phyloP scores from a whole-genome alignment of 2,888 invertebrate species.

The Cataglyphis albicans region DNA sequence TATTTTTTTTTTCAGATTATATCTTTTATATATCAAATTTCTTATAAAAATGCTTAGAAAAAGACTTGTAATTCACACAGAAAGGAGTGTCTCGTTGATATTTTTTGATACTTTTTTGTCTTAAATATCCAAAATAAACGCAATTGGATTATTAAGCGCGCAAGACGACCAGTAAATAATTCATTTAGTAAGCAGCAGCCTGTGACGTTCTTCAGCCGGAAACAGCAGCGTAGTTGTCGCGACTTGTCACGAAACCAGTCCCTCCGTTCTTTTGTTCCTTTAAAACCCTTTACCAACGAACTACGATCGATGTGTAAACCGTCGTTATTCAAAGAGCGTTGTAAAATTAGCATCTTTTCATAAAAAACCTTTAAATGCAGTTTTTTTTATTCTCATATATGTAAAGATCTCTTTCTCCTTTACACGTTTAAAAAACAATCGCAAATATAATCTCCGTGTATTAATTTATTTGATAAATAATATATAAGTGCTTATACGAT shows the following conservation, averaged over 20 bases:
- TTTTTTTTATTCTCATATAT: neutral
- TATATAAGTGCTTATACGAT: neutral
- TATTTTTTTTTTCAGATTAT: neutral
- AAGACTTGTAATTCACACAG: neutral
- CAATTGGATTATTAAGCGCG: conserved; percentile 17
- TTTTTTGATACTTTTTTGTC: neutral
- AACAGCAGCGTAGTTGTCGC: conserved; percentile 61
- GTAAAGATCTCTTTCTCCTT: neutral
- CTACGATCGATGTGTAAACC: conserved; percentile 44
- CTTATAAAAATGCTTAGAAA: neutral
- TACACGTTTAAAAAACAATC: neutral
- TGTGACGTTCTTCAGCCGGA: conserved; percentile 57
- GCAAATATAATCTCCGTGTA: neutral
- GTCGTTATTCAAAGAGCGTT: neutral
- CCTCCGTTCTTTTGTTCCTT: conserved; percentile 63
- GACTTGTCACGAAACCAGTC: conserved; percentile 71
- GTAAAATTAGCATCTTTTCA: conserved; percentile 1
- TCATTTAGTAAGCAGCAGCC: conserved; percentile 27
- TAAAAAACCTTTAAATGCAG: neutral
- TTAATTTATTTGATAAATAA: neutral
- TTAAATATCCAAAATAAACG: neutral
- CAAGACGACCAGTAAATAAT: conserved; percentile 22
- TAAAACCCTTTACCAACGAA: conserved; percentile 52
- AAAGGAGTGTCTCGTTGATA: neutral
- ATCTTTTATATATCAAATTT: neutral